A percentile compares a stretch with the other conserved stretches of the same genome.
phyloP scores from a whole-genome alignment of 2,888 invertebrate species.

The Sussaba pulchella region DNA sequence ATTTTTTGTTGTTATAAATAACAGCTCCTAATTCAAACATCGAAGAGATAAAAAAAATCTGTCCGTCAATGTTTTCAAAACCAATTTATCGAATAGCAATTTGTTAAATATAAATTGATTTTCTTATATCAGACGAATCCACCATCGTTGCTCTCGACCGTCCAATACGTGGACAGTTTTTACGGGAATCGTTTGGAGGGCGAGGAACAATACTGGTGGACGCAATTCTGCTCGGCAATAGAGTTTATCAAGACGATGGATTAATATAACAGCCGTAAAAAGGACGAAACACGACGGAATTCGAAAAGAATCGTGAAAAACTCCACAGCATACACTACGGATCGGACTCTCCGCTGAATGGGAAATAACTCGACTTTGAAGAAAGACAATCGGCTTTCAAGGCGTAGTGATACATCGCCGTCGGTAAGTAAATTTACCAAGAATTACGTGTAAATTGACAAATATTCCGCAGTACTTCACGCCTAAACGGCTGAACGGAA shows the following conservation, averaged over 20 bases:
- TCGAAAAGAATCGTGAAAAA: constrained; percentile 44
- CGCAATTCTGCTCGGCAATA: constrained; percentile 97
- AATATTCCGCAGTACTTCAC: too few relatives aligned
- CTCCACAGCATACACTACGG: constrained; percentile 31
- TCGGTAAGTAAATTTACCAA: too few relatives aligned
- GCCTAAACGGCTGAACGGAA: too few relatives aligned
- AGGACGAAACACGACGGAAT: constrained; percentile 1
- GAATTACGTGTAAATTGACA: too few relatives aligned
- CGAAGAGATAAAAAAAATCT: too few relatives aligned
- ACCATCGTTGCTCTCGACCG: constrained; percentile 95
- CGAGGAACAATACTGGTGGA: constrained; percentile 99
- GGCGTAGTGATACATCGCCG: too few relatives aligned
- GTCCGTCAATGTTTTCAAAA: too few relatives aligned
- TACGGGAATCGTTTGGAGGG: constrained; percentile 93
- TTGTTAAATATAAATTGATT: constrained; percentile 6
- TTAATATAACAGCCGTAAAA: constrained; percentile 84
- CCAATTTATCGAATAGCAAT: too few relatives aligned
- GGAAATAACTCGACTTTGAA: constrained; percentile 57
- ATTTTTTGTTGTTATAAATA: too few relatives aligned
- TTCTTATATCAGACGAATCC: constrained; percentile 92
- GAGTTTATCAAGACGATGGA: constrained; percentile 99
- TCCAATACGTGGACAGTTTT: constrained; percentile 98
- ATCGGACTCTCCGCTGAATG: constrained; percentile 41
- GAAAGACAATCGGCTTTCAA: constrained; percentile 42
- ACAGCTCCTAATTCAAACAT: too few relatives aligned